Base-by-base conservation (phyloP, 2,113 vertebrate species). In the Toxostoma redivivum region DNA sequence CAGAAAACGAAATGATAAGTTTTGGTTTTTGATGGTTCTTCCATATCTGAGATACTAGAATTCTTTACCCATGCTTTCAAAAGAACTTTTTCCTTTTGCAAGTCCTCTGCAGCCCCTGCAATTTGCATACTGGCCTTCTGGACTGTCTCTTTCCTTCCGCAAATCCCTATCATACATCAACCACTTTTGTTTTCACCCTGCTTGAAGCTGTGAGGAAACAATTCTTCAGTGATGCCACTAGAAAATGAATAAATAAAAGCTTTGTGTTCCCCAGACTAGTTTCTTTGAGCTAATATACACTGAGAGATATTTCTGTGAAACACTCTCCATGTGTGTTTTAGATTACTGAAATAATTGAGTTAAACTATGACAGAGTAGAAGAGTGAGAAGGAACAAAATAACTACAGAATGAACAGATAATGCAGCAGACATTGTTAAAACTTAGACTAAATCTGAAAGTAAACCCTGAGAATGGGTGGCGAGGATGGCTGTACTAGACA, bases 221-320 rank as follows among this genome's bases (percentile, higher is more conserved):
- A 67, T 90, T 93, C 57, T 62, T 92, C 40, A 85, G 38, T 92
- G 78, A 79, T 56, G 50, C 69, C 71, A 70, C 77, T 78, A 92
- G 60, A 90, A 94, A 91, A 86, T 65, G 22, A 89, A 74, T 94
- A 93, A 91, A 87, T 84, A 88, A 86, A 91, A 92, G 42, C 30
- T 86, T 61, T 66, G 18, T 91, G 64, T 81, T 60, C 53, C 45
- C 48, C 82, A 84, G n/a, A 47, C 45, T 72, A 31, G 28, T 84
- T 74, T 92, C 37, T 95, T 88, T 67, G 40, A 62, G n/a, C 60
- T 94, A 58, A 54, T 61, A 76, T 37, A 67, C 50, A 82, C 38
- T 0, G 0, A 88, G 72, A 78, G 27, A 71, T 65, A 73, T 60
- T 93, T 96, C 72, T 91, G 78, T 92, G 67, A 76, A 93, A 64